Evolutionary conservation across 2,797 vertebrate genomes (phyloP), one percentile per base, ranked within the genome.

Genomic region (Allochrocebus solatus): DNA sequence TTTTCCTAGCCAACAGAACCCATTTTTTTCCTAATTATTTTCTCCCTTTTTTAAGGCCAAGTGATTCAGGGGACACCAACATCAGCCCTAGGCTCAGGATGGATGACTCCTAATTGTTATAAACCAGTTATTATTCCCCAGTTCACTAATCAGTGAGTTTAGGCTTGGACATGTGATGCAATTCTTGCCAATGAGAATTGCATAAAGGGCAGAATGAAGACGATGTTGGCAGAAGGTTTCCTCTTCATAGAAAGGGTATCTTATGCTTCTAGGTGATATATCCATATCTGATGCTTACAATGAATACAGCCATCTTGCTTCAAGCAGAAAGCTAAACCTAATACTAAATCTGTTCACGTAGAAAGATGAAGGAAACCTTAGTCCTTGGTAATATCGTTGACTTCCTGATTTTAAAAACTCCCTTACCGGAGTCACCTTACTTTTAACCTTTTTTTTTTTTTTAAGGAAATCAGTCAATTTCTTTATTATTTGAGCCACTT

Each of bases 141-240:
- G 4, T 89, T 91, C 76, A 16, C 46, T 95, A 89, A n/a, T 17
- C 43, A 81, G n/a, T n/a, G 28, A 85, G 13, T 86, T 94, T 96
- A 89, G 46, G 67, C 28, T 91, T 72, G 53, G 48, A 33, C 30
- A 89, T 84, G 9, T 80, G 64, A 57, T 75, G 8, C 33, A 24
- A 74, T 95, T 94, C 46, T 72, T 33, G 22, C 12, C 5, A 88
- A 41, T n/a, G 67, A 84, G n/a, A 79, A 89, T 39, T 78, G 24
- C 24, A 16, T 78, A 55, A 76, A 84, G 22, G 36, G 57, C 41
- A 93, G 39, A 96, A 16, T 88, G 9, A 61, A 67, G 26, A 5
- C 0, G 4, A 2, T 74, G 6, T 79, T 48, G 16, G 21, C 55
- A 72, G 70, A 80, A 87, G 26, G 4, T 84, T 90, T 87, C 16